phyloP scores from a whole-genome alignment of 2,113 vertebrate genomes.

The Oxygymnocypris stewartii region DNA sequence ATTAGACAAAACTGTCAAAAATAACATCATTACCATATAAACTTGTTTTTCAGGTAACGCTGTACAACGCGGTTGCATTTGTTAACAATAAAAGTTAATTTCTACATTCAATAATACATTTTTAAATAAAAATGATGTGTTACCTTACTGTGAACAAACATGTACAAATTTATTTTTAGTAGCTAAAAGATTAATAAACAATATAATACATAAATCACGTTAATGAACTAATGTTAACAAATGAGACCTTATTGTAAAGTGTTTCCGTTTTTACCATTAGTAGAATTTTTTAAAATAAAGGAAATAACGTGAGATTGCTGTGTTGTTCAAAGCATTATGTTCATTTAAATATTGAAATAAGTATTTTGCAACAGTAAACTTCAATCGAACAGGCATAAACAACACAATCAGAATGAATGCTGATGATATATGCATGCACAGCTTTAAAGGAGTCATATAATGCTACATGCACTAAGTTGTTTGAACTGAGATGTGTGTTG shows the following conservation, averaged over 20 bases:
- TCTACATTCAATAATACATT: too few species aligned
- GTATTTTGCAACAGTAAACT: neutral
- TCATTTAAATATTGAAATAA: neutral
- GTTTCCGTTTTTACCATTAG: neutral
- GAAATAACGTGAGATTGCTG: neutral
- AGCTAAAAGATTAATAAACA: neutral
- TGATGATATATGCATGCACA: neutral
- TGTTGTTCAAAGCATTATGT: neutral
- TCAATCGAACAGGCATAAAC: neutral
- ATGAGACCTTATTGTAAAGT: neutral
- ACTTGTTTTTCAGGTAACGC: neutral
- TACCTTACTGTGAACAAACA: neutral
- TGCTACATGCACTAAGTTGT: too few species aligned
- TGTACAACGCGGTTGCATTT: neutral
- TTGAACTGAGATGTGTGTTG: too few species aligned
- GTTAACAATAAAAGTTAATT: neutral
- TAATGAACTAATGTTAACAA: neutral
- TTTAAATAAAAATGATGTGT: too few species aligned
- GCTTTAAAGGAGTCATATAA: neutral
- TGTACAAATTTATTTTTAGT: neutral
- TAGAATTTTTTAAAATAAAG: neutral
- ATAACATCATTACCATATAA: neutral
- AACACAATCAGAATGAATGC: neutral
- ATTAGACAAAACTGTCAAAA: neutral
- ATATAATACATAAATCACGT: neutral